Percentiles rank a stretch among this genome's conserved stretches.
Evolutionary conservation across 2,113 vertebrate genomes (phyloP).

Genomic region (Crotalus tigris): DNA sequence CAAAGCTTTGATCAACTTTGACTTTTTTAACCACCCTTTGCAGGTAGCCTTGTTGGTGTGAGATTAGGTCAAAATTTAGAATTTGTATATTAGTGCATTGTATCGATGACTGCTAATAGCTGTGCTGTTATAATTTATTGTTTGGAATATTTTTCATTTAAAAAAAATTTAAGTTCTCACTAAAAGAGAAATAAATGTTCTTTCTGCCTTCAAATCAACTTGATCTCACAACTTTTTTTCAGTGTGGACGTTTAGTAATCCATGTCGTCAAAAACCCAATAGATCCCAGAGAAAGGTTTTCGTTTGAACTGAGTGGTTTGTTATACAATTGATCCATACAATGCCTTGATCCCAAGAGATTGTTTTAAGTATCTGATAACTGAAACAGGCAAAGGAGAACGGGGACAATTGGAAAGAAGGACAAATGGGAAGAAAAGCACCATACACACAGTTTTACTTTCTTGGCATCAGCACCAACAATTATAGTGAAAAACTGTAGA

Average conservation of each 20-base stretch:
- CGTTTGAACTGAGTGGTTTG: neutral
- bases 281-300: neutral
- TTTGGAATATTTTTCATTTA: neutral
- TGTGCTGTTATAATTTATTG: neutral
- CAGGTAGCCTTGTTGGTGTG: neutral
- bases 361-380: neutral
- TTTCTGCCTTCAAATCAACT: neutral
- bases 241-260: neutral
- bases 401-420: no score
- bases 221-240: neutral
- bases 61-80: neutral
- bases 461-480: neutral
- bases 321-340: neutral
- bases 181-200: neutral
- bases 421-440: no score
- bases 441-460: neutral
- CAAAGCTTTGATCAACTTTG: neutral
- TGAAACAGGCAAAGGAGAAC: no score
- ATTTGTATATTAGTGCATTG: neutral
- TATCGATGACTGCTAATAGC: neutral
- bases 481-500: neutral
- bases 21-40: neutral
- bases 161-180: neutral
- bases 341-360: neutral
- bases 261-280: neutral